Conservation (phyloP, 2,888 invertebrate genomes). For the Papilio demoleus region DNA sequence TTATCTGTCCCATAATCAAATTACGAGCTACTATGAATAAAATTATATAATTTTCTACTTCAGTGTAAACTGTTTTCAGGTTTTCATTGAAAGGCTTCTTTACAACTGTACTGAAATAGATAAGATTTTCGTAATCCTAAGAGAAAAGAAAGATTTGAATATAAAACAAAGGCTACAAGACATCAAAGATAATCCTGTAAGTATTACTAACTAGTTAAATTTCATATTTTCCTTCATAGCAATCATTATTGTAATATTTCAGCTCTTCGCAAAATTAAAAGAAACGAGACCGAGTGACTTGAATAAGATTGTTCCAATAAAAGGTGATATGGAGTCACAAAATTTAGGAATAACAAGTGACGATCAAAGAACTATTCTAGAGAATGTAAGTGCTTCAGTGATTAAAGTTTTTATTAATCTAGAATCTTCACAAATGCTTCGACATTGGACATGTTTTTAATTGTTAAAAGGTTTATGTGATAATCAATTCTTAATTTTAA, state of each 20-base stretch:
- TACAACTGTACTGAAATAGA: constrained; percentile 19
- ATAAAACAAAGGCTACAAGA: neutral
- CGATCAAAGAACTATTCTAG: constrained; percentile 1
- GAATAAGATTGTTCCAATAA: constrained; percentile 19
- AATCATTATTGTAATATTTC: neutral
- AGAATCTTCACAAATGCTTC: too few relatives aligned
- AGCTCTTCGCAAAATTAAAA: constrained; percentile 19
- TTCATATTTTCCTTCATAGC: neutral
- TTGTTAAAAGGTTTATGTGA: too few relatives aligned
- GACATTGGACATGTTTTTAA: too few relatives aligned
- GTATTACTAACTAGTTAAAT: too few relatives aligned
- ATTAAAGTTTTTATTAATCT: too few relatives aligned
- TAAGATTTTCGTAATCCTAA: constrained; percentile 5
- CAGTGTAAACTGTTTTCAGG: constrained; percentile 1
- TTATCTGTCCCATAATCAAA: neutral
- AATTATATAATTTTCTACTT: too few relatives aligned
- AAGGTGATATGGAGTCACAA: constrained; percentile 13
- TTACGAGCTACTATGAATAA: too few relatives aligned
- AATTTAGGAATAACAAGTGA: neutral
- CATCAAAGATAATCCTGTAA: constrained; percentile 10
- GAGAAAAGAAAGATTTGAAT: constrained; percentile 17
- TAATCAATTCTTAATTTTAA: too few relatives aligned
- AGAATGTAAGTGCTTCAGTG: constrained; percentile 13
- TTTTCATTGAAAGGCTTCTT: constrained; percentile 27
- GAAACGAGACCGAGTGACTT: constrained; percentile 8